Percentiles rank a stretch among this genome's conserved stretches.
Conservation (phyloP, 2,113 vertebrate species). For the Chaetodon trifascialis region DNA sequence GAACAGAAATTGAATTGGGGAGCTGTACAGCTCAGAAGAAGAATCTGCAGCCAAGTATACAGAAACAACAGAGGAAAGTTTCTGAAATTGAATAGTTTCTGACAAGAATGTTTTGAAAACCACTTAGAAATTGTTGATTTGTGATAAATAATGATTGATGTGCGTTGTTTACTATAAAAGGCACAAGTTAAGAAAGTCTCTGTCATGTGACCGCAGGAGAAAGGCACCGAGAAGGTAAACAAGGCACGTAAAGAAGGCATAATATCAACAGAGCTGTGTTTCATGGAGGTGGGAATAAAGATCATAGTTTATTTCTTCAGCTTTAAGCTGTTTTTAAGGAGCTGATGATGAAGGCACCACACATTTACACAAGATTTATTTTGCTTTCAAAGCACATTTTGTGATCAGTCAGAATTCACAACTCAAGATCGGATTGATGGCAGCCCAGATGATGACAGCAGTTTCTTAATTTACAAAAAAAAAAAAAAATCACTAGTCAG, state of each 20-base stretch:
- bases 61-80: neutral
- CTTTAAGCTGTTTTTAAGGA: neutral
- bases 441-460: neutral
- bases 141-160: neutral
- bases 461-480: neutral
- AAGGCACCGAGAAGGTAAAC: neutral
- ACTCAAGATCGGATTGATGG: neutral
- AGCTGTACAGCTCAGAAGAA: neutral
- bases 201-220: neutral
- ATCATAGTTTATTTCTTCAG: constrained; percentile 6
- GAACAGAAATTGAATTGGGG: no score
- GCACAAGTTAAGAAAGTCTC: neutral
- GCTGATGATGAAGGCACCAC: neutral
- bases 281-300: neutral
- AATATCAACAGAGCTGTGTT: constrained; percentile 4
- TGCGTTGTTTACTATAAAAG: neutral
- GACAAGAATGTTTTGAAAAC: neutral
- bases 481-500: neutral
- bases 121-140: neutral
- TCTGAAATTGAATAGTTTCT: neutral
- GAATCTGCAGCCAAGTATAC: neutral
- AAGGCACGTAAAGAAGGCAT: neutral
- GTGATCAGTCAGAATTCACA: neutral
- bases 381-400: neutral
- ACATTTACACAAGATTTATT: neutral